Conservation (phyloP, 2,797 vertebrate genomes). For the Eremophila alpestris region DNA sequence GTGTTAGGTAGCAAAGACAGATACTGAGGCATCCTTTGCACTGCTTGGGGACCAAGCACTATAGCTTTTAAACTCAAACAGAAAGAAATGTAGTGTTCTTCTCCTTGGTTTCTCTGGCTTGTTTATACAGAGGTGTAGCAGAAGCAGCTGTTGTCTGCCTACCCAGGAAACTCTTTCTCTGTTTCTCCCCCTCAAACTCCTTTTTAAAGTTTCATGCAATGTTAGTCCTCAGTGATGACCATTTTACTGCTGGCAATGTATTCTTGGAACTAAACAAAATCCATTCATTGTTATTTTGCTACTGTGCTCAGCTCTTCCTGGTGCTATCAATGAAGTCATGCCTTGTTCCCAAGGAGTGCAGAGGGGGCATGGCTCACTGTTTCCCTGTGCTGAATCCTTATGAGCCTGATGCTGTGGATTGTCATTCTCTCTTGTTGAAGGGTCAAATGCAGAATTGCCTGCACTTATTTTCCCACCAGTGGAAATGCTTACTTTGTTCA, state of each 20-base stretch:
- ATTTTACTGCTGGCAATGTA: background rate
- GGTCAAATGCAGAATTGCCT: background rate
- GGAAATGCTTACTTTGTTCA: slow-evolving; percentile 51
- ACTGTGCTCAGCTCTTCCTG: background rate
- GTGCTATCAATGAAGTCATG: slow-evolving; percentile 23
- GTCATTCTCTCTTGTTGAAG: slow-evolving; percentile 6
- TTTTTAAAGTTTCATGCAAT: background rate
- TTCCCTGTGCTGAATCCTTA: slow-evolving; percentile 47
- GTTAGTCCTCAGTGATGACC: background rate
- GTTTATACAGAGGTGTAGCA: background rate
- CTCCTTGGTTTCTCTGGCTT: background rate
- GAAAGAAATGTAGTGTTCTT: background rate
- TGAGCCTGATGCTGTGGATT: background rate
- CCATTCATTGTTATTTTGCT: background rate
- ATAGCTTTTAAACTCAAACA: background rate
- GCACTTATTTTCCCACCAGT: slow-evolving; percentile 54
- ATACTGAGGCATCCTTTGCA: background rate
- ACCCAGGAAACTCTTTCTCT: background rate
- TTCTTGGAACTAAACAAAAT: background rate
- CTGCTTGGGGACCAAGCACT: background rate
- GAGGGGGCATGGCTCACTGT: background rate
- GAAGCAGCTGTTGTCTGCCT: background rate
- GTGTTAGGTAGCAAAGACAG: background rate
- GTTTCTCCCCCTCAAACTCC: background rate
- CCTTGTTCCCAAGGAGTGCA: slow-evolving; percentile 31